Percentiles rank a stretch among this genome's conserved stretches.
Conservation (phyloP, 35 echinoderm and acorn worm species). For the Heliocidaris tuberculata region DNA sequence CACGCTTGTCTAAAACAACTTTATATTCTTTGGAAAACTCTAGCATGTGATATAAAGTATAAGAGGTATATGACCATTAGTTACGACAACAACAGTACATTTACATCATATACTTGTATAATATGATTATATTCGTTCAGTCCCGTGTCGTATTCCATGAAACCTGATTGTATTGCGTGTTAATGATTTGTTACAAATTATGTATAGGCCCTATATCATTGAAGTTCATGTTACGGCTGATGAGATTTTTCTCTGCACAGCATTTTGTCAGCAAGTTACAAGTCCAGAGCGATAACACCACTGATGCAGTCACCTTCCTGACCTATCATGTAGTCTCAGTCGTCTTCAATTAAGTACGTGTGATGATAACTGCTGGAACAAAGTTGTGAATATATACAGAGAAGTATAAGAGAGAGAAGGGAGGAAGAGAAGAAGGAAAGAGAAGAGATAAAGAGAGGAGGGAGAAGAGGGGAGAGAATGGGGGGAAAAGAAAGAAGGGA, state of each 20-base stretch:
- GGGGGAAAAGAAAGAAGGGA: too few relatives aligned
- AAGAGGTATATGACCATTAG: too few relatives aligned
- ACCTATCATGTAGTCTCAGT: background rate
- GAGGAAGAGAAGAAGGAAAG: background rate
- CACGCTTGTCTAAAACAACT: too few relatives aligned
- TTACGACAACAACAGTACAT: too few relatives aligned
- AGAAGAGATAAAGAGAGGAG: background rate
- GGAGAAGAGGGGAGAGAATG: background rate
- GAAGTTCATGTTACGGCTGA: background rate
- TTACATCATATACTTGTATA: too few relatives aligned
- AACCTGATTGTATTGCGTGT: background rate
- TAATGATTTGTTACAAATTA: too few relatives aligned
- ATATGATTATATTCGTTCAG: too few relatives aligned
- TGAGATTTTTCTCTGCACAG: background rate
- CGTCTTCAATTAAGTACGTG: background rate
- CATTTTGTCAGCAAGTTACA: background rate
- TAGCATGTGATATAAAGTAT: too few relatives aligned
- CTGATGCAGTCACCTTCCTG: background rate
- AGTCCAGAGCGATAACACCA: background rate
- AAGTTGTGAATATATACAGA: background rate
- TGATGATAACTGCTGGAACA: background rate
- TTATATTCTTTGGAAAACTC: too few relatives aligned
- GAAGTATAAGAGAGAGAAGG: background rate
- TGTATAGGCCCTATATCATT: too few relatives aligned
- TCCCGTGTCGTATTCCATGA: background rate